Percentiles rank a stretch among this genome's conserved stretches.
Conservation (phyloP, 2,888 invertebrate species). For the Oeneis ivallda region DNA sequence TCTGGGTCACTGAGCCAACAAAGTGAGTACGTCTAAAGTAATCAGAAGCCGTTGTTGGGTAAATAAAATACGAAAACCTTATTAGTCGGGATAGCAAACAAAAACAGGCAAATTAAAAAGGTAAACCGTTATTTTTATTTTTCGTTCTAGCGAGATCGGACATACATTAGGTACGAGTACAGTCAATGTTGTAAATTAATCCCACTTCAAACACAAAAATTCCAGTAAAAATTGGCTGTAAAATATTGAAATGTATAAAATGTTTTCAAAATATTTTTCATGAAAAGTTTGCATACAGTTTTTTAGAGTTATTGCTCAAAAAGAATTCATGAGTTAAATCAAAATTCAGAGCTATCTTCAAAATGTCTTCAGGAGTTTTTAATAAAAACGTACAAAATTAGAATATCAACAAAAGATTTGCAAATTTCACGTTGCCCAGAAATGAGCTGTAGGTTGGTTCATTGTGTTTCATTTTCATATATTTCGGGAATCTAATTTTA, state of each 20-base stretch:
- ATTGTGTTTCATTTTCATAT: too few relatives aligned
- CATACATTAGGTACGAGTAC: background rate
- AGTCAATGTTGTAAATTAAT: background rate
- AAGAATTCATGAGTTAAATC: constrained; percentile 6
- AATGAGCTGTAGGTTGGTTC: too few relatives aligned
- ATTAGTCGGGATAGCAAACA: background rate
- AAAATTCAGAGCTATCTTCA: too few relatives aligned
- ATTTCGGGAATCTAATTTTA: too few relatives aligned
- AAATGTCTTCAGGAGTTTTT: too few relatives aligned
- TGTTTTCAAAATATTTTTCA: background rate
- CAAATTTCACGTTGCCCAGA: too few relatives aligned
- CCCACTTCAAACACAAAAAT: background rate
- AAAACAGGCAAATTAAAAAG: background rate
- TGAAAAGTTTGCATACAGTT: background rate
- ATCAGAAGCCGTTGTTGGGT: background rate
- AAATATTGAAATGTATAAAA: background rate
- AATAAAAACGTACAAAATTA: too few relatives aligned
- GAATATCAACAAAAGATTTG: too few relatives aligned
- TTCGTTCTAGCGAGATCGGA: background rate
- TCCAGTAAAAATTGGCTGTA: background rate
- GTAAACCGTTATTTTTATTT: background rate
- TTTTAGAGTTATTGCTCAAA: constrained; percentile 5
- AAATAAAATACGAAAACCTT: constrained; percentile 5
- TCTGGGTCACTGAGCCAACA: background rate
- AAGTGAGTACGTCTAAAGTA: background rate